A percentile compares a stretch with the other conserved stretches of the same genome.
Evolutionary conservation across 2,888 invertebrate genomes (phyloP).

Genomic region (Hypercompe scribonia): DNA sequence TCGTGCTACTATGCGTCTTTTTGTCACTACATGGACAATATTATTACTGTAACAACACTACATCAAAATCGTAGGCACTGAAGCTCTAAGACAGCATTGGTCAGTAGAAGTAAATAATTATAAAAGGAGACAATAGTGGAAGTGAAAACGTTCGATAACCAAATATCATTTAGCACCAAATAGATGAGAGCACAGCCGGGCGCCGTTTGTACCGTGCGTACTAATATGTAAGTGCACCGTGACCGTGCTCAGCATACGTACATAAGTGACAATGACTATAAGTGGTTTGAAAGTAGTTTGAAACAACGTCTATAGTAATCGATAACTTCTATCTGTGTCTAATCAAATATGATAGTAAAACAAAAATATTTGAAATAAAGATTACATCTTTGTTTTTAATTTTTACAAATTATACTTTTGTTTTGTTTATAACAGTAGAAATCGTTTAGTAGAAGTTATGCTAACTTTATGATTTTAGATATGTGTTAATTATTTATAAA

Average conservation of each 20-base stretch:
- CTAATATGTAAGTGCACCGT: neutral
- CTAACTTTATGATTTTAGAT: neutral
- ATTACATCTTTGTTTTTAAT: too few relatives aligned
- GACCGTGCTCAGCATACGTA: neutral
- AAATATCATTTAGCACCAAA: neutral
- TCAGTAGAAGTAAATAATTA: neutral
- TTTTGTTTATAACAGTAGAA: too few relatives aligned
- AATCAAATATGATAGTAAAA: neutral
- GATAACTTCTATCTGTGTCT: neutral
- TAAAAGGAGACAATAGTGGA: neutral
- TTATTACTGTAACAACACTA: too few relatives aligned
- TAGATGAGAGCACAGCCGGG: too few relatives aligned
- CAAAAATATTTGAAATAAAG: neutral
- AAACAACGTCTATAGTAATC: neutral
- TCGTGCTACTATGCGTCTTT: too few relatives aligned
- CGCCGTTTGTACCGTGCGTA: neutral
- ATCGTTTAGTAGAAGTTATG: neutral
- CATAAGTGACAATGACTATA: neutral
- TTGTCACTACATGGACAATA: too few relatives aligned
- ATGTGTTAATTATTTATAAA: neutral
- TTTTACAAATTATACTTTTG: too few relatives aligned
- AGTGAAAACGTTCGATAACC: neutral
- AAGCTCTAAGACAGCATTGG: neutral
- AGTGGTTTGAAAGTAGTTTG: neutral
- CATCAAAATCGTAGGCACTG: neutral